These are phyloP conservation scores for Apodemia hepburni DNA, from an alignment of 2,888 invertebrate genomes.

Conservation along the genomic window DNA sequence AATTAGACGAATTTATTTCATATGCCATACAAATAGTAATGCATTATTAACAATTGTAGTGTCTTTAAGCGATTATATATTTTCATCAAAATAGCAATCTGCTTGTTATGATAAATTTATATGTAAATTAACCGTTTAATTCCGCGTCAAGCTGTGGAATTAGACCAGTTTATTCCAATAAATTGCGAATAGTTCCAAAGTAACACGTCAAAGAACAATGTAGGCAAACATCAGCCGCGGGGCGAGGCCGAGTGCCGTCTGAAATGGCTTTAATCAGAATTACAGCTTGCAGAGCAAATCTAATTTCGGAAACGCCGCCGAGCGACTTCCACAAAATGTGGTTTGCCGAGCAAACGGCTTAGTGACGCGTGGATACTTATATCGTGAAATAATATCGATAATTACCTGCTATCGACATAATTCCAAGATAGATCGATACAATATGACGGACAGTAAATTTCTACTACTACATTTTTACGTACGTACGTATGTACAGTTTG, in stretches of 20 bases:
- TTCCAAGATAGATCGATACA: neutral
- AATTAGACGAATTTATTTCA: too few species aligned
- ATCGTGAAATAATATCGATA: conserved; percentile 23
- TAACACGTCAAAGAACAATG: conserved; percentile 16
- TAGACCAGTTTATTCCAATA: conserved; percentile 11
- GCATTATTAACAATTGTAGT: too few species aligned
- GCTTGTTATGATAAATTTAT: too few species aligned
- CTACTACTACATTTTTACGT: too few species aligned
- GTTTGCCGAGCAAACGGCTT: conserved; percentile 50
- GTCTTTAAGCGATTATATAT: too few species aligned
- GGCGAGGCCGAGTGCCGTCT: conserved; percentile 25
- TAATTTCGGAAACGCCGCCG: conserved; percentile 57
- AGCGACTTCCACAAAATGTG: conserved; percentile 60
- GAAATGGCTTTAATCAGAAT: conserved; percentile 58
- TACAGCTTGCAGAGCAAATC: conserved; percentile 61
- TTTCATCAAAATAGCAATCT: too few species aligned
- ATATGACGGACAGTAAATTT: too few species aligned
- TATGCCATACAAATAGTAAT: too few species aligned
- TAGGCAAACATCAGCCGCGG: conserved; percentile 13
- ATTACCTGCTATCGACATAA: neutral
- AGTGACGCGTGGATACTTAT: conserved; percentile 31
- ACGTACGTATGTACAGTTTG: too few species aligned
- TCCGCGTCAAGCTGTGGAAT: neutral
- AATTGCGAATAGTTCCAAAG: conserved; percentile 9
- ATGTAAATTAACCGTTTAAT: neutral